Evolutionary conservation across 2,888 invertebrate genomes (phyloP).

Genomic region (Cistogaster globosa): DNA sequence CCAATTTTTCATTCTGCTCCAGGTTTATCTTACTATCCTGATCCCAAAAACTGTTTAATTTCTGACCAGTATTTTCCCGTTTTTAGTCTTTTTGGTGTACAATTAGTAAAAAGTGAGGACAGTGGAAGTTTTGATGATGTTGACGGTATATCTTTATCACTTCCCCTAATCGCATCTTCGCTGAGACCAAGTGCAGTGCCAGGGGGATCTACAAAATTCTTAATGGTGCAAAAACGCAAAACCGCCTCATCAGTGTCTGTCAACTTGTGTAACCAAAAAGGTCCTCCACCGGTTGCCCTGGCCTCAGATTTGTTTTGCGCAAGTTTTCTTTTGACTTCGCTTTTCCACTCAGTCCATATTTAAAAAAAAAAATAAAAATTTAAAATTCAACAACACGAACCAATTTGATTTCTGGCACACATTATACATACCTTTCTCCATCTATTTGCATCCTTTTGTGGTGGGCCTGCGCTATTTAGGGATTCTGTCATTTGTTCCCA

Average conservation of each 20-base stretch:
- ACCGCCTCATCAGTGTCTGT: too few species aligned
- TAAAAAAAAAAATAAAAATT: constrained; percentile 19
- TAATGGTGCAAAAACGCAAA: too few species aligned
- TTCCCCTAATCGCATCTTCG: too few species aligned
- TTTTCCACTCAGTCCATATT: constrained; percentile 49
- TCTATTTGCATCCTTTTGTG: constrained; percentile 23
- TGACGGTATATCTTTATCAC: too few species aligned
- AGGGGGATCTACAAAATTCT: too few species aligned
- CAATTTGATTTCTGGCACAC: constrained; percentile 16
- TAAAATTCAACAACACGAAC: constrained; percentile 3
- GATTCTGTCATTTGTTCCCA: too few species aligned
- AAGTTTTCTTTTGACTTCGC: too few species aligned
- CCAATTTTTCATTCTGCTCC: too few species aligned
- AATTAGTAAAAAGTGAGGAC: neutral
- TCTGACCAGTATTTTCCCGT: constrained; percentile 12
- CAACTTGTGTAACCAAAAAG: too few species aligned
- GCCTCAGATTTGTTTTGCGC: too few species aligned
- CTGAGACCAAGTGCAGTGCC: too few species aligned
- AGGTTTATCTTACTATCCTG: constrained; percentile 12
- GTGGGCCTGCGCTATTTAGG: neutral
- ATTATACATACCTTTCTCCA: constrained; percentile 39
- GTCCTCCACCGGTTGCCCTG: too few species aligned
- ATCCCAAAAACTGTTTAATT: constrained; percentile 9
- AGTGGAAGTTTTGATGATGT: constrained; percentile 20
- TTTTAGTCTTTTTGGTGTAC: neutral